phyloP scores from a whole-genome alignment of 2,888 invertebrate species.

The Aphidoletes aphidimyza region DNA sequence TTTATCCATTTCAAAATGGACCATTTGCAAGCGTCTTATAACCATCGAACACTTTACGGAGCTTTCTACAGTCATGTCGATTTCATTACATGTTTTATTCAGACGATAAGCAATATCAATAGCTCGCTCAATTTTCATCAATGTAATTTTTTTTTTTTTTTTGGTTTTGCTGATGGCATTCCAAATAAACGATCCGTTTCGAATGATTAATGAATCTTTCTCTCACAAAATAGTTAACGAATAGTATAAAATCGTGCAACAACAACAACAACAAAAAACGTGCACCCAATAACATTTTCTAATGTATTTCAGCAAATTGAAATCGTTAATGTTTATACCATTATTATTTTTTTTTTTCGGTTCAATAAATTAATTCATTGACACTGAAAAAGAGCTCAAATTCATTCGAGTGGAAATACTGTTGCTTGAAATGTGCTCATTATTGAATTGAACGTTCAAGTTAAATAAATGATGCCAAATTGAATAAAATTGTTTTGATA shows the following conservation, averaged over 20 bases:
- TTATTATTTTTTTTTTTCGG: too few species aligned
- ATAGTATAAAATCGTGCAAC: too few species aligned
- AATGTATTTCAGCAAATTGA: background rate
- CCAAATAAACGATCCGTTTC: background rate
- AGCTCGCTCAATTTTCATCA: background rate
- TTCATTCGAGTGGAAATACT: background rate
- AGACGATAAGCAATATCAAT: background rate
- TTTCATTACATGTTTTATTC: background rate
- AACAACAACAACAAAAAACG: background rate
- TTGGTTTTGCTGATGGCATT: background rate
- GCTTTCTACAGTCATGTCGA: too few species aligned
- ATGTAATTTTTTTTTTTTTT: background rate
- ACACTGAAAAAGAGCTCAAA: background rate
- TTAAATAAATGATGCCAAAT: too few species aligned
- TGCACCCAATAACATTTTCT: background rate
- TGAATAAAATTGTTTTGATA: too few species aligned
- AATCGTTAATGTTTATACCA: background rate
- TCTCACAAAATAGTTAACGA: too few species aligned
- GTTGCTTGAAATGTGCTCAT: background rate
- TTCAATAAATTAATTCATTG: background rate
- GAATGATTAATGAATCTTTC: slow-evolving; percentile 8
- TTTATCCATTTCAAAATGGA: too few species aligned
- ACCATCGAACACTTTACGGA: too few species aligned
- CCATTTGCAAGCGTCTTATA: too few species aligned
- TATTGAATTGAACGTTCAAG: too few species aligned